Evolutionary conservation across 2,113 vertebrate genomes (phyloP).

Genomic region (Tor tambroides): DNA sequence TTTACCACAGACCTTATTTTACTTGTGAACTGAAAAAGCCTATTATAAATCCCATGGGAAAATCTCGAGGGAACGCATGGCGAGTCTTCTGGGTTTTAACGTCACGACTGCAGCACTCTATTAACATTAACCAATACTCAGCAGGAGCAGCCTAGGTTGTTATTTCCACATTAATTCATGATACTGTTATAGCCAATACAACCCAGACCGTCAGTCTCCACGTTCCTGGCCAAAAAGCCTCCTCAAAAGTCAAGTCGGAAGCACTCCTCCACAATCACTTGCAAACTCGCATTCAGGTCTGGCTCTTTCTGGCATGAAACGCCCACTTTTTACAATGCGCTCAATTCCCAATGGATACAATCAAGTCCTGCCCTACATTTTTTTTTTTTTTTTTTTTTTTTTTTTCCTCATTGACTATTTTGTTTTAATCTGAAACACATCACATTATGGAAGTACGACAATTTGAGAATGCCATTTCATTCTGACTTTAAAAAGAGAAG

Average conservation of each 20-base stretch:
- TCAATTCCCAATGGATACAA: background rate
- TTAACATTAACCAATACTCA: background rate
- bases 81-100: background rate
- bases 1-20: no score
- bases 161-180: background rate
- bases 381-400: background rate
- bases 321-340: slow-evolving; percentile 14
- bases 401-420: background rate
- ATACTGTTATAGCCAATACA: background rate
- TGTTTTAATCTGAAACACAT: background rate
- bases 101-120: background rate
- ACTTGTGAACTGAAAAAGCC: no score
- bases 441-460: no score
- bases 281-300: slow-evolving; percentile 5
- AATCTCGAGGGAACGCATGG: background rate
- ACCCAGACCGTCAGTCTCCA: background rate
- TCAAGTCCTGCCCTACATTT: background rate
- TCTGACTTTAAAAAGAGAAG: background rate
- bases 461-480: background rate
- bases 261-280: slow-evolving; percentile 3
- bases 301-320: background rate
- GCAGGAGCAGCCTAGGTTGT: no score
- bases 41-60: background rate
- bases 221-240: background rate
- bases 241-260: slow-evolving; percentile 10